Percentiles rank a stretch among this genome's conserved stretches.
These are phyloP conservation scores for Matsumyia berberina DNA, from an alignment of 2,888 invertebrate species.

Conservation along the genomic window DNA sequence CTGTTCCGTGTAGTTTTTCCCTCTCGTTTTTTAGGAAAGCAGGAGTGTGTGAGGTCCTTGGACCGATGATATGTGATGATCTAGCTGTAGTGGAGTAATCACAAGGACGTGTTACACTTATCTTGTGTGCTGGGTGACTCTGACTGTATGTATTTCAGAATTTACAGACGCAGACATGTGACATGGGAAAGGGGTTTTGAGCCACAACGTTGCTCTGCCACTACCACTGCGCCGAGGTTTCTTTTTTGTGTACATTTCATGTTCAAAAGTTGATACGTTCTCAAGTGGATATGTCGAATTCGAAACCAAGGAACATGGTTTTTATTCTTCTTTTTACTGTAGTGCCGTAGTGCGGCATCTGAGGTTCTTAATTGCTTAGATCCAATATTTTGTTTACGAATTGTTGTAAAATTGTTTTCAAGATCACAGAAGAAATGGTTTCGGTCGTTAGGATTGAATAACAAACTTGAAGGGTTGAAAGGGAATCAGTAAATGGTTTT, in stretches of 20 bases:
- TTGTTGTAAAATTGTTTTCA: constrained; percentile 31
- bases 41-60: constrained; percentile 72
- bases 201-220: constrained; percentile 21
- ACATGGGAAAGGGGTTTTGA: constrained; percentile 64
- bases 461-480: neutral
- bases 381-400: constrained; percentile 53
- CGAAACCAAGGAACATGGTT: constrained; percentile 48
- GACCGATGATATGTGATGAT: constrained; percentile 69
- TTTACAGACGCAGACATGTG: constrained; percentile 45
- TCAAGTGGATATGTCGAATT: constrained; percentile 70
- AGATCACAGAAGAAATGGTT: constrained; percentile 19
- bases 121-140: constrained; percentile 19
- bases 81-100: constrained; percentile 54
- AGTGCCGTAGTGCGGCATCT: constrained; percentile 28
- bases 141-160: constrained; percentile 24
- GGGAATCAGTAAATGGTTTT: neutral
- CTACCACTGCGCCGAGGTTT: constrained; percentile 14
- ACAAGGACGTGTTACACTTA: constrained; percentile 62
- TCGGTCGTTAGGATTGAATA: neutral
- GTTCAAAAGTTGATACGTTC: constrained; percentile 53
- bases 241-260: constrained; percentile 67
- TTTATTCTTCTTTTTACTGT: constrained; percentile 15
- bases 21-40: constrained; percentile 15
- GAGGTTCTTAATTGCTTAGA: constrained; percentile 33
- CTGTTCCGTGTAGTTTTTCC: constrained; percentile 50